Evolutionary conservation across 2,113 vertebrate genomes (phyloP), one percentile per base, ranked within the genome.

Genomic region (Platanista minor): DNA sequence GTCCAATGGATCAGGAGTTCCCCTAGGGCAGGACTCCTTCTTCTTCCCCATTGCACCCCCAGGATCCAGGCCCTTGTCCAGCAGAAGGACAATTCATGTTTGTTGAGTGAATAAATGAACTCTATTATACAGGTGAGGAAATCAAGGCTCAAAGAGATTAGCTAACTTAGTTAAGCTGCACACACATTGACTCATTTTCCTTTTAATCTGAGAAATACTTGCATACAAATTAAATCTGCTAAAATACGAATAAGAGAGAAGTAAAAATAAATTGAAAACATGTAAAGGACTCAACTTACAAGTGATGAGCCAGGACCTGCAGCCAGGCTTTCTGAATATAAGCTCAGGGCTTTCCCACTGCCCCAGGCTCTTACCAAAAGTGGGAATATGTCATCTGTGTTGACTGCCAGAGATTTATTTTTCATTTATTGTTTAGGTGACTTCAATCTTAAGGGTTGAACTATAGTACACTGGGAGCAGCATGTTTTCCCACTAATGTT

Each of bases 401-500:
- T 75, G 54, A 94, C 83, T 83, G 62, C 77, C 83, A 90, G 74
- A 84, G 59, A n/a, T 67, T 59, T 83, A n/a, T 85, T 83, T 84
- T 39, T 94, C 84, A 64, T 77, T 90, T 64, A 77, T 71, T 86
- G n/a, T 89, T 90, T 95, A 97, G 71, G 59, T 97, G 96, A 97
- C 78, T 98, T 95, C 92, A 82, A 52, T 90, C 54, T 85, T 87
- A 66, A 46, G 74, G 66, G 78, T 94, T 93, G 96, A 98, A 97
- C 96, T 91, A 98, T 90, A 98, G 97, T 94, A 97, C 95, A 96
- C 97, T 92, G 4, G 29, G 74, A 96, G 85, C 88, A 97, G 97
- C 87, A 93, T 96, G 98, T 97, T 98, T 98, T 96, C 96, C 78
- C 97, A 95, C 97, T 98, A 97, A 98, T 98, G 98, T 95, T 98